A percentile compares a stretch with the other conserved stretches of the same genome.
These are phyloP conservation scores for Malurus leucopterus DNA, from an alignment of 2,797 vertebrate species.

Conservation along the genomic window DNA sequence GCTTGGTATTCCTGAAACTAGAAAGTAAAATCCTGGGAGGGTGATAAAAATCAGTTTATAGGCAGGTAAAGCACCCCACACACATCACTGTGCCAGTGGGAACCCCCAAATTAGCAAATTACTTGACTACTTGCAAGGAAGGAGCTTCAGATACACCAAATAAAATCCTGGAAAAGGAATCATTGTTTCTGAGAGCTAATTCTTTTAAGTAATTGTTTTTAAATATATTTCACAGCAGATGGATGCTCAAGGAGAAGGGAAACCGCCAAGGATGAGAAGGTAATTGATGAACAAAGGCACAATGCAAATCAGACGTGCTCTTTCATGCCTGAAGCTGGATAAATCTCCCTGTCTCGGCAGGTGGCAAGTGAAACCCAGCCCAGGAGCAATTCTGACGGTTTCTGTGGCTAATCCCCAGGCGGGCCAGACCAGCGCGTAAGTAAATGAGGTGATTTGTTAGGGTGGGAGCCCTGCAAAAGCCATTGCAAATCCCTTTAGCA, in stretches of 20 bases:
- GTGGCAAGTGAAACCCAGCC: constrained; percentile 54
- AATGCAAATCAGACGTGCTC: background rate
- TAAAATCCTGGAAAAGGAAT: background rate
- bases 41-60: background rate
- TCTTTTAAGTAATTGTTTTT: background rate
- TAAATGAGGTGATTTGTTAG: constrained; percentile 27
- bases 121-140: background rate
- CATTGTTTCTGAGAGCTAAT: background rate
- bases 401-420: constrained; percentile 69
- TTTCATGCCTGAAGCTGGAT: background rate
- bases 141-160: background rate
- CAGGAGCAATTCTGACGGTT: constrained; percentile 67
- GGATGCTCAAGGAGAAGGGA: background rate
- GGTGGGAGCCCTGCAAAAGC: background rate
- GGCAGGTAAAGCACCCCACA: background rate
- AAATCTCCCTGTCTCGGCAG: constrained; percentile 48
- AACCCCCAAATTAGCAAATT: background rate
- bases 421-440: constrained; percentile 54
- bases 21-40: background rate
- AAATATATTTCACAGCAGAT: constrained; percentile 30
- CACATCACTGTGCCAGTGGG: background rate
- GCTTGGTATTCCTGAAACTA: background rate
- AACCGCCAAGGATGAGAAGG: constrained; percentile 44
- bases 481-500: background rate
- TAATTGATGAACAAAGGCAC: constrained; percentile 24